These are phyloP conservation scores for Enteromius unitaeniatus DNA, from an alignment of 2,797 vertebrate genomes.

Conservation along the genomic window DNA sequence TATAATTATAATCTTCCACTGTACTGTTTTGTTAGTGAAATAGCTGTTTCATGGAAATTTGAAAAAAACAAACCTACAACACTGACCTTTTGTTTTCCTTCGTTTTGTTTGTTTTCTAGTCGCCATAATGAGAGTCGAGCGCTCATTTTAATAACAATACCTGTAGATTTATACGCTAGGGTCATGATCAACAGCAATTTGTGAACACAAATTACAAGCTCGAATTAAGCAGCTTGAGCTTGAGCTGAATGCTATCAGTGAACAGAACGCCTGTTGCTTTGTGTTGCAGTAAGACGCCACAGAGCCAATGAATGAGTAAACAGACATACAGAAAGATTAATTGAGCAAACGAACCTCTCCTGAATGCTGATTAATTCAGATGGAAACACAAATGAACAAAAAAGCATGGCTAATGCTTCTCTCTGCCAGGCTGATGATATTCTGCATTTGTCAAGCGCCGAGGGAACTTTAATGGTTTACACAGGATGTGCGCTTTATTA, in stretches of 20 bases:
- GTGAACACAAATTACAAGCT: slow-evolving; percentile 60
- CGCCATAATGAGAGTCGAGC: slow-evolving; percentile 49
- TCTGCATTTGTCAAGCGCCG: slow-evolving; percentile 21
- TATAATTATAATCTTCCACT: no score
- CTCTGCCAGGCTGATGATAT: slow-evolving; percentile 3
- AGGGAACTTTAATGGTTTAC: slow-evolving; percentile 46
- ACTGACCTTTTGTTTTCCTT: slow-evolving; percentile 17
- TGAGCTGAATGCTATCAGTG: slow-evolving; percentile 49
- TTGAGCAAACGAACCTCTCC: slow-evolving; percentile 55
- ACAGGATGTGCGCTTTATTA: slow-evolving; percentile 42
- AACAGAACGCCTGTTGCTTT: slow-evolving; percentile 60
- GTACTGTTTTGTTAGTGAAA: neutral
- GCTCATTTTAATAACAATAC: slow-evolving; percentile 70
- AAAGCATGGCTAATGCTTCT: slow-evolving; percentile 47
- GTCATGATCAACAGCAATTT: slow-evolving; percentile 68
- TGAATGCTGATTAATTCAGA: slow-evolving; percentile 54
- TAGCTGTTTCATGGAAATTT: neutral
- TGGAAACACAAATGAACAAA: slow-evolving; percentile 67
- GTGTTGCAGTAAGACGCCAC: slow-evolving; percentile 30
- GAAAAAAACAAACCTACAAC: slow-evolving; percentile 1
- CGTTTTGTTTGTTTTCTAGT: slow-evolving; percentile 48
- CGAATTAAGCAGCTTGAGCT: slow-evolving; percentile 53
- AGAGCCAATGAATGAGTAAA: slow-evolving; percentile 35
- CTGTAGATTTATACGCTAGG: slow-evolving; percentile 63
- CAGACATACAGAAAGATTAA: slow-evolving; percentile 47